A percentile compares a stretch with the other conserved stretches of the same genome.
These are phyloP conservation scores for Ceyx margarethae DNA, from an alignment of 2,113 vertebrate species.

Conservation along the genomic window DNA sequence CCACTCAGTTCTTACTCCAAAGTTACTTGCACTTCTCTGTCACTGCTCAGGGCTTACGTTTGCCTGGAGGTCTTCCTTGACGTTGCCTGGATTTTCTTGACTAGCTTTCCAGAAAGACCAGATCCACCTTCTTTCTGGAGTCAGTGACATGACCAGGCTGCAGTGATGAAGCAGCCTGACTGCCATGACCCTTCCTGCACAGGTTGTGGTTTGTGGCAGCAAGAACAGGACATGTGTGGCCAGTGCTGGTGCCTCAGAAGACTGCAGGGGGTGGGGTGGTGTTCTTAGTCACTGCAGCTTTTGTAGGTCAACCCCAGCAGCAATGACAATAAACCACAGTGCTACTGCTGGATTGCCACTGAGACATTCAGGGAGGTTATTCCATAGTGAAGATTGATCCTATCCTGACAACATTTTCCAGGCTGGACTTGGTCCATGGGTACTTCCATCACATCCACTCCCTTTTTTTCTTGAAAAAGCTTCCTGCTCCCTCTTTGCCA, in stretches of 20 bases:
- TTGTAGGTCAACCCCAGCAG: background rate
- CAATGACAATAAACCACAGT: background rate
- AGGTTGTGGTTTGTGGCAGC: background rate
- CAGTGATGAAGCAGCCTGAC: background rate
- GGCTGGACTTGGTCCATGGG: background rate
- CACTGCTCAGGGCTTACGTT: background rate
- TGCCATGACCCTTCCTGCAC: background rate
- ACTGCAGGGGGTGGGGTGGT: background rate
- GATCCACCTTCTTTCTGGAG: background rate
- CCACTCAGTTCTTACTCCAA: background rate
- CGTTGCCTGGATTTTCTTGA: background rate
- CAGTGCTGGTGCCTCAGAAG: background rate
- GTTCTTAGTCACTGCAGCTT: background rate
- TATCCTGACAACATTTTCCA: background rate
- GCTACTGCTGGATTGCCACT: background rate
- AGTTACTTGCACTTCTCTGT: background rate
- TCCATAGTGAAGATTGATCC: background rate
- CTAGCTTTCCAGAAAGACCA: background rate
- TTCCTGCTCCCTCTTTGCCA: background rate
- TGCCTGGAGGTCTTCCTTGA: background rate
- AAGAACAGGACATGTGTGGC: background rate
- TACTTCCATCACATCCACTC: background rate
- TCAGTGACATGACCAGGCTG: background rate
- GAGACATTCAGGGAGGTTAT: background rate
- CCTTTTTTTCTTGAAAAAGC: background rate